phyloP scores from a whole-genome alignment of 2,888 invertebrate species.

The Caenorhabditis sinica region DNA sequence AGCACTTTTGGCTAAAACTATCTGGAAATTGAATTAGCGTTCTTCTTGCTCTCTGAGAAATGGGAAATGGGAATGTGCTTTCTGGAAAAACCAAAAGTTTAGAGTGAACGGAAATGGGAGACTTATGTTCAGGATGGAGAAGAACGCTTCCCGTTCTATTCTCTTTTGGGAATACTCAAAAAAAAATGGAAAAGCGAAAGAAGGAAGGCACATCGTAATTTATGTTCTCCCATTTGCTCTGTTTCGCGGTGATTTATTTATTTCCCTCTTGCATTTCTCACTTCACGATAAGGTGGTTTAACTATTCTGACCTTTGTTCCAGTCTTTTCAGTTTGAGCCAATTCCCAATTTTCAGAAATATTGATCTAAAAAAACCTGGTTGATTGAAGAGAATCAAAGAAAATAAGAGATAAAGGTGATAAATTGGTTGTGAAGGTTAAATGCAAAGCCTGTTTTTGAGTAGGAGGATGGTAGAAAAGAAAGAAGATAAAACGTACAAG shows the following conservation, averaged over 20 bases:
- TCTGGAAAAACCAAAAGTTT: slow-evolving; percentile 13
- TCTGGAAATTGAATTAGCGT: slow-evolving; percentile 32
- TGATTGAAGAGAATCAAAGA: background rate
- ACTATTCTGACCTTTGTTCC: background rate
- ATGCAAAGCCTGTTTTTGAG: slow-evolving; percentile 33
- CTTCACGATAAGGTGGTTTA: too few species aligned
- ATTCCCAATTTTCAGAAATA: background rate
- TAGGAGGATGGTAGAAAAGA: background rate
- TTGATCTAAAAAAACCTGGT: slow-evolving; percentile 3
- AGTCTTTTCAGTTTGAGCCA: background rate
- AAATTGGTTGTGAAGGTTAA: slow-evolving; percentile 45
- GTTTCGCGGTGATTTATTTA: slow-evolving; percentile 36
- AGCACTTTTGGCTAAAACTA: background rate
- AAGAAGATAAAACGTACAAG: slow-evolving; percentile 13
- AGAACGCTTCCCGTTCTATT: slow-evolving; percentile 11
- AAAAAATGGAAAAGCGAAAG: slow-evolving; percentile 1
- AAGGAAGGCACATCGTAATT: slow-evolving; percentile 11
- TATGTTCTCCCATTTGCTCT: slow-evolving; percentile 18
- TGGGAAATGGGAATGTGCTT: background rate
- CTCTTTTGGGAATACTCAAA: slow-evolving; percentile 21
- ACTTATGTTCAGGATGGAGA: background rate
- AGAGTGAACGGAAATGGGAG: slow-evolving; percentile 16
- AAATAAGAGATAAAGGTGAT: slow-evolving; percentile 42
- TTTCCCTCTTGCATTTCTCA: background rate
- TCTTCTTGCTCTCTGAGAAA: background rate